Percentiles rank a stretch among this genome's conserved stretches.
Evolutionary conservation across 2,888 invertebrate species (phyloP).

Genomic region (Tyria jacobaeae): DNA sequence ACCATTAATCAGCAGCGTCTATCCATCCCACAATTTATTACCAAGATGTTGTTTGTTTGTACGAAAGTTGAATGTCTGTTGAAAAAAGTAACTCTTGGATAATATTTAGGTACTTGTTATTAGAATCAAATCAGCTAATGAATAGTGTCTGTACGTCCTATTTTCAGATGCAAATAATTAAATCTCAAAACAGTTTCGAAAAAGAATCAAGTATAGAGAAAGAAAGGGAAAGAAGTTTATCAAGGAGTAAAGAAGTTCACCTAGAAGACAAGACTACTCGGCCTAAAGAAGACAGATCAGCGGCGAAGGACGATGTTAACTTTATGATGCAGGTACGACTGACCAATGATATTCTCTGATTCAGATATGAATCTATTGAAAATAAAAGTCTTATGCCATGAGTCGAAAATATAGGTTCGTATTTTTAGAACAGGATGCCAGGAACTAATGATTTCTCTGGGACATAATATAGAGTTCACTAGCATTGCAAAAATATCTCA

Average conservation of each 20-base stretch:
- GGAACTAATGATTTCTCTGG: not conserved
- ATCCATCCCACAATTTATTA: conserved; percentile 29
- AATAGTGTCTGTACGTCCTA: not conserved
- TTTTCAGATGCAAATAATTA: conserved; percentile 85
- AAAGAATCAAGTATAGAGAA: conserved; percentile 83
- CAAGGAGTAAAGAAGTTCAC: conserved; percentile 74
- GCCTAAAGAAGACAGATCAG: conserved; percentile 69
- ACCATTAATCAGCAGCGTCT: too few relatives aligned
- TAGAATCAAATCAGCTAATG: not conserved
- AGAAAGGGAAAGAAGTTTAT: conserved; percentile 80
- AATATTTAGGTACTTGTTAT: not conserved
- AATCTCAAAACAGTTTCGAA: conserved; percentile 84
- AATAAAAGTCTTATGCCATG: not conserved
- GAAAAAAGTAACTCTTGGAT: not conserved
- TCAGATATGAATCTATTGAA: not conserved
- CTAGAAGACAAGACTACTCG: conserved; percentile 69
- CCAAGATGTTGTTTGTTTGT: conserved; percentile 23
- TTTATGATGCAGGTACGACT: conserved; percentile 82
- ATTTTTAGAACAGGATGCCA: not conserved
- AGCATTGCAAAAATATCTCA: not conserved
- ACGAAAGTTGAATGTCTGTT: conserved; percentile 4
- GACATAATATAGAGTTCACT: not conserved
- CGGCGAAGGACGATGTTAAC: conserved; percentile 79
- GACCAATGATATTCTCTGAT: not conserved
- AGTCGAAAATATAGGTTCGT: not conserved